These are phyloP conservation scores for Pocillopora meandrina DNA, from an alignment of 92 coral and sea anemone species.

Conservation along the genomic window DNA sequence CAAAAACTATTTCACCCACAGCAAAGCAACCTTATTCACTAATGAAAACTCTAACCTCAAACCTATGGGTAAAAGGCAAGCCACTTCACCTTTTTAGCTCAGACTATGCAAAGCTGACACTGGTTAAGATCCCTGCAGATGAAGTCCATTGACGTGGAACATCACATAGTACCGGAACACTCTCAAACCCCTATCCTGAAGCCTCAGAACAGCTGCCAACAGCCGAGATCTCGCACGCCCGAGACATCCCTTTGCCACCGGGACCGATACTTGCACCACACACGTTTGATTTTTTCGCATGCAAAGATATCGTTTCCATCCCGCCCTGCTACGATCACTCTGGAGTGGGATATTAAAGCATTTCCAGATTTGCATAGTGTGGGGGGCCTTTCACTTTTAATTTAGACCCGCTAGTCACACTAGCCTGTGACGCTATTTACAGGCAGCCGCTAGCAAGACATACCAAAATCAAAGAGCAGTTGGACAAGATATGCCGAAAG, in stretches of 20 bases:
- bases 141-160: constrained; percentile 25
- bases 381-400: constrained; percentile 29
- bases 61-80: constrained; percentile 24
- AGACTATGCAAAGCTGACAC: constrained; percentile 35
- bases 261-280: constrained; percentile 23
- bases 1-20: neutral
- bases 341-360: constrained; percentile 43
- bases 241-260: neutral
- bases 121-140: constrained; percentile 48
- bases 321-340: constrained; percentile 22
- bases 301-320: constrained; percentile 8
- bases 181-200: no score
- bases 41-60: constrained; percentile 20
- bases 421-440: constrained; percentile 36
- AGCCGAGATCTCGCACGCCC: neutral
- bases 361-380: constrained; percentile 39
- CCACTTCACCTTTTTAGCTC: constrained; percentile 41
- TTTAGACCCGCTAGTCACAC: constrained; percentile 20
- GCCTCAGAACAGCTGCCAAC: neutral
- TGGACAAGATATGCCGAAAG: constrained; percentile 39
- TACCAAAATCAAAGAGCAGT: constrained; percentile 38
- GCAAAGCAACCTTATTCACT: constrained; percentile 17
- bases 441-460: constrained; percentile 45
- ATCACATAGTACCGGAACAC: neutral
- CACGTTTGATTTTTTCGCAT: constrained; percentile 17